A percentile compares a stretch with the other conserved stretches of the same genome.
Evolutionary conservation across 2,888 invertebrate genomes (phyloP).

Genomic region (Apodemia duryi): DNA sequence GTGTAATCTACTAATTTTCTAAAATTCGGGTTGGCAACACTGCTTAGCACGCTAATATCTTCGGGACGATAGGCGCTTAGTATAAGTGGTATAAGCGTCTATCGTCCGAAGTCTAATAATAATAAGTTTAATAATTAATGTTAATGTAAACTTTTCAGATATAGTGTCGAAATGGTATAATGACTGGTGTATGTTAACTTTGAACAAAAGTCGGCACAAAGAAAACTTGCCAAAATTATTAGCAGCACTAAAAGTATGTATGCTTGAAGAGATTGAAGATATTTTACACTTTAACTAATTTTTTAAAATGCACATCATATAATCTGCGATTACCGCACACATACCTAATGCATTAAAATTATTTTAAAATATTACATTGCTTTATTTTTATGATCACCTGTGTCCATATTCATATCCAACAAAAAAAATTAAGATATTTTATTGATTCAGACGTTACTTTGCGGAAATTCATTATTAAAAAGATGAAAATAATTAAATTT

Average conservation of each 20-base stretch:
- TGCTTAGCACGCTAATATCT: no score
- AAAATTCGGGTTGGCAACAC: no score
- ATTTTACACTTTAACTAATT: slow-evolving; percentile 34
- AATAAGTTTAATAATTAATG: not conserved
- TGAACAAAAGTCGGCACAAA: slow-evolving; percentile 40
- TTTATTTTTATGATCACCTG: no score
- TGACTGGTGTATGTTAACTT: slow-evolving; percentile 51
- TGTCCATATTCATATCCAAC: not conserved
- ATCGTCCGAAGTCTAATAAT: no score
- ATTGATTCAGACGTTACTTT: no score
- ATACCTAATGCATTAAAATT: not conserved
- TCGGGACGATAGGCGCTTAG: no score
- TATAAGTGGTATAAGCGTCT: no score
- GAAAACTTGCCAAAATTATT: slow-evolving; percentile 42
- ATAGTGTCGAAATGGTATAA: slow-evolving; percentile 57
- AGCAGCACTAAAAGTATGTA: slow-evolving; percentile 44
- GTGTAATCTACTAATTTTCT: no score
- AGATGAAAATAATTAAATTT: no score
- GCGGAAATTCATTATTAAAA: no score
- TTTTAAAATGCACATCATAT: slow-evolving; percentile 2
- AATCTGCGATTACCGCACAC: not conserved
- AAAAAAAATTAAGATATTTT: not conserved
- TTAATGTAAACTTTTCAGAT: slow-evolving; percentile 41
- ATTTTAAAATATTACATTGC: no score
- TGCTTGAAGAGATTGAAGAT: slow-evolving; percentile 42